These are phyloP conservation scores for Pseudochirops corinnae DNA, from an alignment of 2,797 vertebrate species.

Conservation along the genomic window DNA sequence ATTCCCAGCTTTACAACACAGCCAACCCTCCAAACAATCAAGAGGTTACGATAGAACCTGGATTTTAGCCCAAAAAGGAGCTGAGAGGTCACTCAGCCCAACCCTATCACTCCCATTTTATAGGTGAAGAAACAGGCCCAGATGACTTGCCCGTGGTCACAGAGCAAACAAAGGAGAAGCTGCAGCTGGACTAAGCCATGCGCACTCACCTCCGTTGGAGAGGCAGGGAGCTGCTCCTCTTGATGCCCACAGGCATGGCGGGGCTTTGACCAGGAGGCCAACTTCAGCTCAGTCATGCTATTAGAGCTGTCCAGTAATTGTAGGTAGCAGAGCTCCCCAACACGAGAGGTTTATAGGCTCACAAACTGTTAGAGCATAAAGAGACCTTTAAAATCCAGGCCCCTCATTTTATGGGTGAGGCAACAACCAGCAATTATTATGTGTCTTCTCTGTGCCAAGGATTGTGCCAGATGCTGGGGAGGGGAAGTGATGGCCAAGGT, in stretches of 20 bases:
- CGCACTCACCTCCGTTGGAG: background rate
- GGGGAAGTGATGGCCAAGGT: background rate
- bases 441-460: background rate
- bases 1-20: background rate
- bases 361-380: background rate
- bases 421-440: background rate
- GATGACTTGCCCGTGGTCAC: background rate
- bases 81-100: background rate
- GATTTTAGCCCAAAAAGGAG: background rate
- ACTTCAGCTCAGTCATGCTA: background rate
- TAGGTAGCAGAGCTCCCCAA: background rate
- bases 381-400: background rate
- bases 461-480: background rate
- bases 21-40: background rate
- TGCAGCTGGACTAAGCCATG: background rate
- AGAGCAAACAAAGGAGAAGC: background rate
- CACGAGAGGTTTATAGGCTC: background rate
- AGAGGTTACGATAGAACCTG: background rate
- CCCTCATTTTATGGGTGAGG: background rate
- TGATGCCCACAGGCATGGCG: background rate
- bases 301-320: background rate
- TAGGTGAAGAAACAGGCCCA: background rate
- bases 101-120: background rate
- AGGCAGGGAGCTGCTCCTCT: background rate
- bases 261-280: background rate